Percentiles rank a stretch among this genome's conserved stretches.
Conservation (phyloP, 2,888 invertebrate species). For the Polyploca ridens region DNA sequence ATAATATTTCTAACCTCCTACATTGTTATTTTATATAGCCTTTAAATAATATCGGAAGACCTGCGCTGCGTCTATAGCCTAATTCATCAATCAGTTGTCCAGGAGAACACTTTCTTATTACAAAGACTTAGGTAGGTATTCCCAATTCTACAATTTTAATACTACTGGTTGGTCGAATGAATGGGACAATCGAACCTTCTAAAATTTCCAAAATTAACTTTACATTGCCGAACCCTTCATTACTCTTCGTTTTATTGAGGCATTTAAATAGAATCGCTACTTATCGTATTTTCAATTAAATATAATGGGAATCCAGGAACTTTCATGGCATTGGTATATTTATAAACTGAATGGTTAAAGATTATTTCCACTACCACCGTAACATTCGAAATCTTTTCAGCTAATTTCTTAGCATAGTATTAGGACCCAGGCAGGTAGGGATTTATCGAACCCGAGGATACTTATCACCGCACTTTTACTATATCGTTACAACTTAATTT, state of each 20-base stretch:
- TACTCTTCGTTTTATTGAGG: background rate
- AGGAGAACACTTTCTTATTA: background rate
- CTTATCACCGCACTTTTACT: too few species aligned
- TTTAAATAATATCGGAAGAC: background rate
- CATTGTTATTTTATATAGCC: background rate
- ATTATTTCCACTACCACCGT: too few species aligned
- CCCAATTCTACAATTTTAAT: background rate
- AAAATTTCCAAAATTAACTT: background rate
- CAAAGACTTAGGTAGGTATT: background rate
- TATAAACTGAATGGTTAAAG: too few species aligned
- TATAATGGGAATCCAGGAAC: too few species aligned
- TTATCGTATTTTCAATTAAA: background rate
- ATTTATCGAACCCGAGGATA: too few species aligned
- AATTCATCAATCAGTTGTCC: slow-evolving; percentile 1
- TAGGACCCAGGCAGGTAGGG: too few species aligned
- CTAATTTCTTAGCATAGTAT: too few species aligned
- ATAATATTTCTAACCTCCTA: background rate
- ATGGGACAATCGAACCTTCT: background rate
- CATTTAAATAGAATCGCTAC: background rate
- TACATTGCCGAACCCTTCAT: background rate
- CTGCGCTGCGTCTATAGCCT: background rate
- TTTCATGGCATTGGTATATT: too few species aligned
- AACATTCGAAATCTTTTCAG: too few species aligned
- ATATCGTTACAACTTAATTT: too few species aligned
- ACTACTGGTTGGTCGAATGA: background rate